Conservation (phyloP, 2,888 invertebrate genomes). For the Sinelater perroti region DNA sequence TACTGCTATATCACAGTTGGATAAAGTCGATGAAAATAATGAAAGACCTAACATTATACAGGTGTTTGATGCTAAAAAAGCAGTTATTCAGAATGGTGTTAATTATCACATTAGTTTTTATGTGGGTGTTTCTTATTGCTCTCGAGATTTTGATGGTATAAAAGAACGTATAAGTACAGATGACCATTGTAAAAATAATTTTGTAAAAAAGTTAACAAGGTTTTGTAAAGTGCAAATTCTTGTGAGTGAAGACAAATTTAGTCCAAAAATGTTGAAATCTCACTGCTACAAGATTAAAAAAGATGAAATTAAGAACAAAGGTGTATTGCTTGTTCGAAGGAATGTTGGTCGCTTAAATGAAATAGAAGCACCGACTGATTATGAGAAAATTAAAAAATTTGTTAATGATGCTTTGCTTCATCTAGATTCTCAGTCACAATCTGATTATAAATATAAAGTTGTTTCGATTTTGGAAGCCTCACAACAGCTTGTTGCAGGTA, state of each 20-base stretch:
- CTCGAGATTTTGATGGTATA: constrained; percentile 45
- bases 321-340: no score
- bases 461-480: constrained; percentile 60
- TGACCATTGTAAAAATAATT: constrained; percentile 50
- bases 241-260: constrained; percentile 55
- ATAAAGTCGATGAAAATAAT: constrained; percentile 63
- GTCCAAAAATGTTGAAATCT: constrained; percentile 62
- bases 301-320: no score
- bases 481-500: constrained; percentile 67
- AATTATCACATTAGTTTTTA: constrained; percentile 60
- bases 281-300: constrained; percentile 62
- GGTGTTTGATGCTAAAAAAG: constrained; percentile 60
- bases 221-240: constrained; percentile 67
- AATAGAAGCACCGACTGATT: constrained; percentile 37
- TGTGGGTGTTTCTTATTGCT: constrained; percentile 61
- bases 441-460: constrained; percentile 47
- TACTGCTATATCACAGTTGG: constrained; percentile 61
- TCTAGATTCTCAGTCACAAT: constrained; percentile 50
- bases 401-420: constrained; percentile 43
- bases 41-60: constrained; percentile 62
- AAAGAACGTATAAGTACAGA: background rate
- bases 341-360: constrained; percentile 36
- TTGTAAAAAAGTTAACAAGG: constrained; percentile 57
- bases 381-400: constrained; percentile 44
- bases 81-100: constrained; percentile 53